Base-by-base conservation (phyloP, 53 echinoderm and acorn worm species). In the Glandiceps talaboti region DNA sequence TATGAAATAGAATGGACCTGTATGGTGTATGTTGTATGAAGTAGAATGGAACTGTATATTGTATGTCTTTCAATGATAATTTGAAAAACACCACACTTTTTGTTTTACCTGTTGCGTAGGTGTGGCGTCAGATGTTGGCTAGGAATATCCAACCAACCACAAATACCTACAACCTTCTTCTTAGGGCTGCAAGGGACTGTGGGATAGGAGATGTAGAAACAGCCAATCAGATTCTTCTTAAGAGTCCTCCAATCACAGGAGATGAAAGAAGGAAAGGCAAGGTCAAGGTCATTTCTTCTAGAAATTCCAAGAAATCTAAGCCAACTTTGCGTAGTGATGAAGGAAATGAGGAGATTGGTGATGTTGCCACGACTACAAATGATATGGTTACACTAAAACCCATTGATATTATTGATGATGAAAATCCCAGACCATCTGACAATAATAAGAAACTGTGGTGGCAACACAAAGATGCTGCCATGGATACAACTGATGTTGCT, bases 151-250 rank as follows among this genome's bases (percentile, higher is more conserved):
- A 87, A 75, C 96, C 90, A 1, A 85, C 92, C 76, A 33, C 80
- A 74, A 86, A 86, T 78, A 89, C 78, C 28, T 92, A 90, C 79
- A 95, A 95, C 88, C 87, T 95, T 30, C 85, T 95, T 25, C 88
- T 95, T 1, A 85, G 96, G 31, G 76, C 88, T n/a, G 83, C 79
- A 25, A 84, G 96, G 76, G 96, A 95, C 77, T 95, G 96, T 85
- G 89, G 87, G 25, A 85, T 92, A 27, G 92, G 96, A 14, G 92
- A 92, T 83, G 75, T 84, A 14, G 85, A 92, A 73, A 73, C 74
- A 26, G 96, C 96, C 77, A 90, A 86, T 74, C 86, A 86, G 64
- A 31, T 95, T 26, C 92, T 95, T 20, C 86, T 95, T 26, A 83
- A 76, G 0, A 27, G 73, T 29, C 79, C 31, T 31, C 33, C 28